phyloP scores from a whole-genome alignment of 2,797 vertebrate genomes.

The Spinus olivaceus region DNA sequence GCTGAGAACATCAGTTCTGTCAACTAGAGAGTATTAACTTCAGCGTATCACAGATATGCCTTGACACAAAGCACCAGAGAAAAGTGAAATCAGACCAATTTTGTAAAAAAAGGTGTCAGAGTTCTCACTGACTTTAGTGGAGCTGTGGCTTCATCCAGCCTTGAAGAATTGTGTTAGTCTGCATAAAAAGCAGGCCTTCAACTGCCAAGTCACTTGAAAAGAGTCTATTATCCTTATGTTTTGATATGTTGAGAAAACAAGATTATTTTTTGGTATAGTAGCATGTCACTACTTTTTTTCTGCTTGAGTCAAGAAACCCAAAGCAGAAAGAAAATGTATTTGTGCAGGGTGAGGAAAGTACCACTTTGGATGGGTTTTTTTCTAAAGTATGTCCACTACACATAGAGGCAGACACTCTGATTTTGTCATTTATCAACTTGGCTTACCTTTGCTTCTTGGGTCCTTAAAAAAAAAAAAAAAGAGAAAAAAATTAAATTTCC shows the following conservation, averaged over 20 bases:
- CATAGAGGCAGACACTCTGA: not conserved
- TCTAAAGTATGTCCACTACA: rapidly evolving
- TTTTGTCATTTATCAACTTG: not conserved
- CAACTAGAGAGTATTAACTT: not conserved
- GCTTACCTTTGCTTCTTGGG: not conserved
- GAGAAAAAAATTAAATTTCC: not conserved
- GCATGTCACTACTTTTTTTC: not conserved
- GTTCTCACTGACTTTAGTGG: not conserved
- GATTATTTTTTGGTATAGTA: not conserved
- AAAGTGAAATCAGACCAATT: not conserved
- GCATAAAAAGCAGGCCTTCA: not conserved
- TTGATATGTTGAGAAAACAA: not conserved
- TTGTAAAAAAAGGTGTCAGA: not conserved
- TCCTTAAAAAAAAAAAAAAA: not conserved
- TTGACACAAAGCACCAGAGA: not conserved
- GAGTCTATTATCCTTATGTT: not conserved
- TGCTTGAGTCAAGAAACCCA: not conserved
- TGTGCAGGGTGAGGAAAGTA: not conserved
- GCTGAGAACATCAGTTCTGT: not conserved
- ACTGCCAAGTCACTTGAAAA: not conserved
- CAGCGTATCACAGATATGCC: not conserved
- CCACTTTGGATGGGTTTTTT: not conserved
- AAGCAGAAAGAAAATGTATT: not conserved
- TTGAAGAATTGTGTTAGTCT: not conserved
- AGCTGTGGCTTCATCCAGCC: not conserved